Conservation (phyloP, 2,888 invertebrate genomes). For the Sphecodes monilicornis region DNA sequence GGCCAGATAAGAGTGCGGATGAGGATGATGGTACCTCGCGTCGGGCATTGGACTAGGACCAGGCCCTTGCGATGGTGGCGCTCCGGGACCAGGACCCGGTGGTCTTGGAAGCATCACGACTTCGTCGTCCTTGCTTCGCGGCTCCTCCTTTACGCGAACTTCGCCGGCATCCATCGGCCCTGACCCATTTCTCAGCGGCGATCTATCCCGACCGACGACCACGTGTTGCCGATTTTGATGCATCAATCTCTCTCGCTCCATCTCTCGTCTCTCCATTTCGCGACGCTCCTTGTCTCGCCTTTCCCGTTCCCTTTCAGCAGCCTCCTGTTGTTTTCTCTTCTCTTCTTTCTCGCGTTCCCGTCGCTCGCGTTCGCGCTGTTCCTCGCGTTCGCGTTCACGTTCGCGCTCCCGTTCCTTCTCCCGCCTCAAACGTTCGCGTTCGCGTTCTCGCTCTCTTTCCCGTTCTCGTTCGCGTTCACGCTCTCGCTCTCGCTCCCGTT, state of each 20-base stretch:
- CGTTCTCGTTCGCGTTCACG: slow-evolving; percentile 87
- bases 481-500: slow-evolving; percentile 85
- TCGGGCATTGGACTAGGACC: slow-evolving; percentile 85
- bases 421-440: slow-evolving; percentile 85
- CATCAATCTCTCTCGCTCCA: slow-evolving; percentile 86
- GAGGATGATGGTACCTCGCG: slow-evolving; percentile 87
- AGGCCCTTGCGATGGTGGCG: slow-evolving; percentile 71
- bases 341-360: slow-evolving; percentile 84
- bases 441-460: slow-evolving; percentile 87
- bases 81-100: slow-evolving; percentile 69
- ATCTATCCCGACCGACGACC: slow-evolving; percentile 87
- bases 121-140: slow-evolving; percentile 86
- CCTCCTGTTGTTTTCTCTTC: slow-evolving; percentile 82
- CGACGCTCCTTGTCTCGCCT: slow-evolving; percentile 86
- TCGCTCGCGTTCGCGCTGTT: slow-evolving; percentile 84
- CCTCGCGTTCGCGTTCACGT: slow-evolving; percentile 72
- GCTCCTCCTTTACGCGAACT: slow-evolving; percentile 89
- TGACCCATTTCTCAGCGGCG: slow-evolving; percentile 90
- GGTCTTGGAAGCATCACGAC: slow-evolving; percentile 84
- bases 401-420: slow-evolving; percentile 80
- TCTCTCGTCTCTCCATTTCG: slow-evolving; percentile 87
- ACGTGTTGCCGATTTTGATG: slow-evolving; percentile 80
- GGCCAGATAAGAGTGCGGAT: slow-evolving; percentile 84
- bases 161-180: slow-evolving; percentile 79
- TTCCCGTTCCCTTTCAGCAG: slow-evolving; percentile 82